Percentiles rank a stretch among this genome's conserved stretches.
These are phyloP conservation scores for Lepidochrysops patricia DNA, from an alignment of 2,888 invertebrate genomes.

Conservation along the genomic window DNA sequence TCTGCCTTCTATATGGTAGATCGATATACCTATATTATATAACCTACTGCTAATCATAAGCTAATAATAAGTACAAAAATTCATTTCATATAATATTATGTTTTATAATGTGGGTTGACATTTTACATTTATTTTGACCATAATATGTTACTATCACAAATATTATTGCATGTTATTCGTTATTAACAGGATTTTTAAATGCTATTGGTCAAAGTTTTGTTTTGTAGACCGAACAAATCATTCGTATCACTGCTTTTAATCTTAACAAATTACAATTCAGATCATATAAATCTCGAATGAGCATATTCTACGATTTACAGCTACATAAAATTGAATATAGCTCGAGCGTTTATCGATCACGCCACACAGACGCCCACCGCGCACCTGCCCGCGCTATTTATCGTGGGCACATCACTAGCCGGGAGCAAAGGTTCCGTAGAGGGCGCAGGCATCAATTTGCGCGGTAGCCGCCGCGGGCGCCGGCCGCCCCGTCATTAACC, in stretches of 20 bases:
- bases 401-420: conserved; percentile 67
- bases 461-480: conserved; percentile 72
- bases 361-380: conserved; percentile 27
- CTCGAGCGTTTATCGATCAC: conserved; percentile 21
- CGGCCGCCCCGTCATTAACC: conserved; percentile 71
- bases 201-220: too few species aligned
- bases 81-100: too few species aligned
- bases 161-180: too few species aligned
- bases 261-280: not conserved
- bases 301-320: not conserved
- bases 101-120: too few species aligned
- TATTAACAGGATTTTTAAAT: too few species aligned
- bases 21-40: too few species aligned
- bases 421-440: conserved; percentile 69
- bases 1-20: too few species aligned
- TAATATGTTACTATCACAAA: too few species aligned
- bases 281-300: not conserved
- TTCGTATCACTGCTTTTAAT: not conserved
- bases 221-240: too few species aligned
- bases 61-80: too few species aligned
- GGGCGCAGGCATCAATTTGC: conserved; percentile 73
- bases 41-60: too few species aligned
- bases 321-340: conserved; percentile 10
- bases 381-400: conserved; percentile 40
- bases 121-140: too few species aligned